These are phyloP conservation scores for Corella eumyota DNA, from an alignment of 23 tunicate species.

Conservation along the genomic window DNA sequence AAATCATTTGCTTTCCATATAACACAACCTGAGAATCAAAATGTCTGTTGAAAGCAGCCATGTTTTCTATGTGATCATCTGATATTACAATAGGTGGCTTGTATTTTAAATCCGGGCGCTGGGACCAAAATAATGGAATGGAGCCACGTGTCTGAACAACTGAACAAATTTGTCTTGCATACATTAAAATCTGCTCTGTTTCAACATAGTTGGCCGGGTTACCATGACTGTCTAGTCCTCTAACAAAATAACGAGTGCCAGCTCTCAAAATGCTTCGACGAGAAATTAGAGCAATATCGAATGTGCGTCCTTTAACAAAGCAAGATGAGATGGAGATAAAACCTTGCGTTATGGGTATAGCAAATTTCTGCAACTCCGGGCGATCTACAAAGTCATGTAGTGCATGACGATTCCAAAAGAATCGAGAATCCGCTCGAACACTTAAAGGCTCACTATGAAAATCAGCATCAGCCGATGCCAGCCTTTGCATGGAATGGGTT, in stretches of 20 bases:
- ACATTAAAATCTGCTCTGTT: slow-evolving; percentile 86
- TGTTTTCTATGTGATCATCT: slow-evolving; percentile 10
- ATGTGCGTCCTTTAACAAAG: slow-evolving; percentile 81
- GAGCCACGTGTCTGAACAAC: slow-evolving; percentile 93
- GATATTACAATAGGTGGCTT: slow-evolving; percentile 45
- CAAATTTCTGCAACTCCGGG: slow-evolving; percentile 38
- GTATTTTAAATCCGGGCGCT: slow-evolving; percentile 78
- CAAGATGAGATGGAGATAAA: slow-evolving; percentile 62
- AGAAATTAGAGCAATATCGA: slow-evolving; percentile 76
- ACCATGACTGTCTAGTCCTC: slow-evolving; percentile 78
- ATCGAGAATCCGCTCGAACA: slow-evolving; percentile 76
- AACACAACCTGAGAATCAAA: slow-evolving; percentile 60
- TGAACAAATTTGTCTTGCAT: slow-evolving; percentile 52
- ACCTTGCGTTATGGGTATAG: slow-evolving; percentile 86
- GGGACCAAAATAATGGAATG: slow-evolving; percentile 91
- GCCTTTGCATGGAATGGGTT: slow-evolving; percentile 91
- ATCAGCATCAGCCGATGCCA: slow-evolving; percentile 29
- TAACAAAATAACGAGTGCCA: slow-evolving; percentile 82
- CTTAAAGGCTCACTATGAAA: slow-evolving; percentile 31
- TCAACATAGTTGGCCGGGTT: slow-evolving; percentile 97
- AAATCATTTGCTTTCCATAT: slow-evolving; percentile 63
- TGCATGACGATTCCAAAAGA: slow-evolving; percentile 80
- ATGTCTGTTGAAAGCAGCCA: slow-evolving; percentile 49
- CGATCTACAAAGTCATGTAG: slow-evolving; percentile 64
- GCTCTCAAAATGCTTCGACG: slow-evolving; percentile 70